Conservation (phyloP, 2,888 invertebrate species). For the Orthosia cruda region DNA sequence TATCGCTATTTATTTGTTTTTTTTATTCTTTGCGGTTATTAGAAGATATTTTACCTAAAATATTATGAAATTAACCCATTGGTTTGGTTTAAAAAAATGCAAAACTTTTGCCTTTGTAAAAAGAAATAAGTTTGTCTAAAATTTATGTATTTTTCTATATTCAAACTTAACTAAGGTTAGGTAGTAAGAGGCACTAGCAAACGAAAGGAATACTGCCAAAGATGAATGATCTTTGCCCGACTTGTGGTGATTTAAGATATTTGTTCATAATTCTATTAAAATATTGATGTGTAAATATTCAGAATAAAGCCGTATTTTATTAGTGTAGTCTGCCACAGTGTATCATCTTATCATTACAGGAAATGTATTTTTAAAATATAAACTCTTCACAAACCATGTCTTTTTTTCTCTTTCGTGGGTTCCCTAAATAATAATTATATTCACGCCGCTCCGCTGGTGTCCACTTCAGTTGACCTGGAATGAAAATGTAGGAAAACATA, state of each 20-base stretch:
- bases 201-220: slow-evolving; percentile 72
- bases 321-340: slow-evolving; percentile 74
- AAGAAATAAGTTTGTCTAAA: slow-evolving; percentile 6
- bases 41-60: slow-evolving; percentile 6
- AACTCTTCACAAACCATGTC: slow-evolving; percentile 57
- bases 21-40: slow-evolving; percentile 1
- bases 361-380: slow-evolving; percentile 84
- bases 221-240: slow-evolving; percentile 73
- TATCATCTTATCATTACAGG: slow-evolving; percentile 75
- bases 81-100: neutral
- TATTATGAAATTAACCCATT: slow-evolving; percentile 1
- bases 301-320: slow-evolving; percentile 68
- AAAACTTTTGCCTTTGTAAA: neutral
- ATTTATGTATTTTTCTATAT: slow-evolving; percentile 53
- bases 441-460: no score
- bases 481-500: no score
- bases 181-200: slow-evolving; percentile 53
- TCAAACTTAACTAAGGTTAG: slow-evolving; percentile 37
- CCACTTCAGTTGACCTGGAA: no score
- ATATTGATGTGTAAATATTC: slow-evolving; percentile 51
- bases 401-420: neutral
- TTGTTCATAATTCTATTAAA: slow-evolving; percentile 58
- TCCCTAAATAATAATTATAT: no score
- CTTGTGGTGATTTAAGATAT: slow-evolving; percentile 63
- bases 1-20: slow-evolving; percentile 2